A percentile compares a stretch with the other conserved stretches of the same genome.
Evolutionary conservation across 2,797 vertebrate genomes (phyloP).

Genomic region (Chelon auratus): DNA sequence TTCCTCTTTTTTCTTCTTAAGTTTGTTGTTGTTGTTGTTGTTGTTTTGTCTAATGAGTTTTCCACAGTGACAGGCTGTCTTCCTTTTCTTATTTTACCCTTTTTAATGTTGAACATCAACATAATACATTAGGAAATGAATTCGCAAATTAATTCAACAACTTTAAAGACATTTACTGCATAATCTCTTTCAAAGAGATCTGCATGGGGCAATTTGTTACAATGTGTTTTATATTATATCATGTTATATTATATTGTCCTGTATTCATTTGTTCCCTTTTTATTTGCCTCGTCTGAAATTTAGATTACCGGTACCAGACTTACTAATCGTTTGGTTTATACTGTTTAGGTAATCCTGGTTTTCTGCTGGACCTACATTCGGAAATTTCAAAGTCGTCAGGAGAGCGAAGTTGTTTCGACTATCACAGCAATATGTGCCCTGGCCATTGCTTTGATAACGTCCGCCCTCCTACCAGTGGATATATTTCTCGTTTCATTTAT

Average conservation of each 20-base stretch:
- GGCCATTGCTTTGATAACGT: slow-evolving; percentile 94
- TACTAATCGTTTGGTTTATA: not conserved
- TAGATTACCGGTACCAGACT: too few species aligned
- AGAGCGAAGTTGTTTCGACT: slow-evolving; percentile 97
- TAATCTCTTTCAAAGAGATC: not conserved
- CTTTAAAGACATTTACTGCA: too few species aligned
- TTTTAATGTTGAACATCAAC: slow-evolving; percentile 29
- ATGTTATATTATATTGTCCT: not conserved
- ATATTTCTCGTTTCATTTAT: slow-evolving; percentile 99
- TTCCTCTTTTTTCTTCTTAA: too few species aligned
- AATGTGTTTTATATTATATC: not conserved
- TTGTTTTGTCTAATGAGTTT: slow-evolving; percentile 35
- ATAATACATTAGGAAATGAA: slow-evolving; percentile 14
- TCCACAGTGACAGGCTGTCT: slow-evolving; percentile 18
- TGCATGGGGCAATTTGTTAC: not conserved
- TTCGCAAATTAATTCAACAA: not conserved
- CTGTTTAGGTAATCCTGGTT: slow-evolving; percentile 88
- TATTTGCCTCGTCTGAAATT: not conserved
- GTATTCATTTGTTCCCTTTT: not conserved
- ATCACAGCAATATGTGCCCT: slow-evolving; percentile 96
- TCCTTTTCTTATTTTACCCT: too few species aligned
- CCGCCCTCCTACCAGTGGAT: slow-evolving; percentile 96
- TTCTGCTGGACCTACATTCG: slow-evolving; percentile 99
- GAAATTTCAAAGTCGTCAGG: slow-evolving; percentile 96
- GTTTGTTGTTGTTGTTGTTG: too few species aligned